These are phyloP conservation scores for Australoheros scitulus DNA, from an alignment of 2,113 vertebrate genomes.

Conservation along the genomic window DNA sequence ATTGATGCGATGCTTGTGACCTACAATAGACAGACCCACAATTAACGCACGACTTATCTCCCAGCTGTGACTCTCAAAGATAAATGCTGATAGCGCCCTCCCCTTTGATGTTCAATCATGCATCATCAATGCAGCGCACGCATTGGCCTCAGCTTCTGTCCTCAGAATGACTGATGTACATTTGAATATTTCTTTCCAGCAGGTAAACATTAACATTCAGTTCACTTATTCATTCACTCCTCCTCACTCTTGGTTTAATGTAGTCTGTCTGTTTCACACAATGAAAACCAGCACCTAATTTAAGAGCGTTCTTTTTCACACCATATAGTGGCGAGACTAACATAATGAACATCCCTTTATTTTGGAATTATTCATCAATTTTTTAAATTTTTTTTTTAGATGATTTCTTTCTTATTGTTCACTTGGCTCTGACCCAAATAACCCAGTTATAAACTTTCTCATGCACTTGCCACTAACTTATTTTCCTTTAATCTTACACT, in stretches of 20 bases:
- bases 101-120: conserved; percentile 67
- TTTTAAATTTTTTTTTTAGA: background rate
- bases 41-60: conserved; percentile 65
- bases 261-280: conserved; percentile 35
- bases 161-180: conserved; percentile 62
- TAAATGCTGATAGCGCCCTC: conserved; percentile 64
- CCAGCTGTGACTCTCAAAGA: conserved; percentile 60
- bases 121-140: conserved; percentile 25
- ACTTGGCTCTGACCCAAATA: background rate
- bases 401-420: background rate
- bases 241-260: conserved; percentile 18
- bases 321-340: conserved; percentile 12
- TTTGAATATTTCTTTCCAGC: conserved; percentile 59
- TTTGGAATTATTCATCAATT: conserved; percentile 12
- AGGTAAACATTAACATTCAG: conserved; percentile 66
- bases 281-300: conserved; percentile 31
- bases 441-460: background rate
- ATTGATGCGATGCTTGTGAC: conserved; percentile 73
- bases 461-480: background rate
- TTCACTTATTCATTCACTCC: conserved; percentile 31
- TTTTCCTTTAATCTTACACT: background rate
- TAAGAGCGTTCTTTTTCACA: conserved; percentile 28
- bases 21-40: conserved; percentile 67
- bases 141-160: conserved; percentile 57
- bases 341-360: conserved; percentile 24